Evolutionary conservation across 2,113 vertebrate species (phyloP).

Genomic region (Leptobrachium leishanense): DNA sequence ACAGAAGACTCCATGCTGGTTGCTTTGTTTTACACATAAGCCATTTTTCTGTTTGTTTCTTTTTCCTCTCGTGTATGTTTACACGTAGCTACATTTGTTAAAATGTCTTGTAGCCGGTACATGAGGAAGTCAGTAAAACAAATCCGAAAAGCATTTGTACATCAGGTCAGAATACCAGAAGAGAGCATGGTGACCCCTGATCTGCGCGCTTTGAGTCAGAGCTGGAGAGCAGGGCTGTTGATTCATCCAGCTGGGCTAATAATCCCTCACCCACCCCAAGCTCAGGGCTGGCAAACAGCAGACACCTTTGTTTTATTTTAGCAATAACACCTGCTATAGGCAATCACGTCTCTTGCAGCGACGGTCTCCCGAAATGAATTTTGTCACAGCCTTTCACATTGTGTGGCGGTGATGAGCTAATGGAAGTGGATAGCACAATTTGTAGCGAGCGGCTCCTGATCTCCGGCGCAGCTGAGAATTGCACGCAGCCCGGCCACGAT

Average conservation of each 20-base stretch:
- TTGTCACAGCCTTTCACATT: conserved; percentile 96
- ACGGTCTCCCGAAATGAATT: conserved; percentile 90
- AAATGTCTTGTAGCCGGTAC: no score
- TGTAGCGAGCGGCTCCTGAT: conserved; percentile 93
- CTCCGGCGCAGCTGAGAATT: conserved; percentile 87
- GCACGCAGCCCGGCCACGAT: conserved; percentile 58
- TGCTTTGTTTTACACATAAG: no score
- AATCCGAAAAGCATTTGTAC: no score
- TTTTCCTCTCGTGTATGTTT: no score
- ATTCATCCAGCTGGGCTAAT: not conserved
- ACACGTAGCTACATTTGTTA: no score
- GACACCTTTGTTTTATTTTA: conserved; percentile 82
- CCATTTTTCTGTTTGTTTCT: no score
- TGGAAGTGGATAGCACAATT: conserved; percentile 98
- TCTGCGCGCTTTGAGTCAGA: no score
- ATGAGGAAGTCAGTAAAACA: no score
- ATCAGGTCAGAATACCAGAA: no score
- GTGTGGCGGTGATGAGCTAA: conserved; percentile 86
- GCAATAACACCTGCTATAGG: conserved; percentile 91
- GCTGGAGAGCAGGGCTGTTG: not conserved
- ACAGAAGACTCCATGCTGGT: no score
- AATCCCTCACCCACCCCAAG: not conserved
- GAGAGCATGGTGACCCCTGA: no score
- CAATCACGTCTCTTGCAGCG: conserved; percentile 81
- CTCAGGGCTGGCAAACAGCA: conserved; percentile 19